Evolutionary conservation across 2,113 vertebrate genomes (phyloP).

Genomic region (Gymnobelideus leadbeateri): DNA sequence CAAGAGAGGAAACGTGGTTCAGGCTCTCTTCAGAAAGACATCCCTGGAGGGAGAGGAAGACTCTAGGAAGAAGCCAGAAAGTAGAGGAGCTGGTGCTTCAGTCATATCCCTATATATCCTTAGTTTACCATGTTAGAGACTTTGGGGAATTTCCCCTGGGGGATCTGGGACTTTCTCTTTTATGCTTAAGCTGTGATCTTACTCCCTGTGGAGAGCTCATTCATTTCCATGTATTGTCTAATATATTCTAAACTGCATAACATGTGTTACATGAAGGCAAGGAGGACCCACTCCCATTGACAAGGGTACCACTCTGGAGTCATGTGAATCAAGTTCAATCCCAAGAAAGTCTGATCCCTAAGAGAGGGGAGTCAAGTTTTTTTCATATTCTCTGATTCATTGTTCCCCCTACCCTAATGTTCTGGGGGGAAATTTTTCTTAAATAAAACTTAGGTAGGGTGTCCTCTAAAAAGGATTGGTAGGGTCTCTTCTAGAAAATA

Average conservation of each 20-base stretch:
- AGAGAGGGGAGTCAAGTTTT: neutral
- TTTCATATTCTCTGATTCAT: neutral
- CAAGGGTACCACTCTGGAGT: no score
- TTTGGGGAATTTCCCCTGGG: neutral
- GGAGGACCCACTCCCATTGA: no score
- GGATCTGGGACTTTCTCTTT: neutral
- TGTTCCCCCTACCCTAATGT: neutral
- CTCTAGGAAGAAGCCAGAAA: neutral
- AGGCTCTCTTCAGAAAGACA: neutral
- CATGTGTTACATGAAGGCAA: no score
- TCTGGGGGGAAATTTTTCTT: neutral
- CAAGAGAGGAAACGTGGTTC: neutral
- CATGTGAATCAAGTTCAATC: no score
- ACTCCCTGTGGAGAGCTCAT: neutral
- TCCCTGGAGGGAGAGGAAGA: neutral
- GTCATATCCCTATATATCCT: neutral
- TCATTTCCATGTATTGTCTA: neutral
- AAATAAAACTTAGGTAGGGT: neutral
- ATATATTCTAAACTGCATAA: neutral
- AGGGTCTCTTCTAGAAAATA: neutral
- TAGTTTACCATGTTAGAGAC: neutral
- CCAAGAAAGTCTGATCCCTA: no score
- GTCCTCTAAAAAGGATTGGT: neutral
- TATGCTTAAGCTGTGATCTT: neutral
- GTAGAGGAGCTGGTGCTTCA: neutral